Evolutionary conservation across 2,113 vertebrate species (phyloP), one percentile per base, ranked within the genome.

Genomic region (Eolophus roseicapilla): DNA sequence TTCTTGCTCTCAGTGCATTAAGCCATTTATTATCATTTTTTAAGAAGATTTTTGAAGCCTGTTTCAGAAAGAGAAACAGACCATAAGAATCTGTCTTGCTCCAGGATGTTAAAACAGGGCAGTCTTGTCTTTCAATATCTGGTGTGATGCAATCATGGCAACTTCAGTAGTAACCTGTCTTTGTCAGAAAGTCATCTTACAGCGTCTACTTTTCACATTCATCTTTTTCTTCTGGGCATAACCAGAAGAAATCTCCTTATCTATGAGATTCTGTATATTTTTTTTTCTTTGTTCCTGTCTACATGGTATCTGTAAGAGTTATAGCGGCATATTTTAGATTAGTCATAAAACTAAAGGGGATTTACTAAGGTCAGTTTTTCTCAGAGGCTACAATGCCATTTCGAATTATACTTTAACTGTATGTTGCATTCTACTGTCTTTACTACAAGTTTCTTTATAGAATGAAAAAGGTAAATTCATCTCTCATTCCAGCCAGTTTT

Each of bases 121-220:
- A 90, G 35, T 71, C 53, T 68, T 68, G 0, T 68, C 79, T 92
- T 93, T 94, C 65, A 71, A 5, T 86, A 60, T 86, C 35, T 0
- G 1, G 9, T 64, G 44, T 86, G 88, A 81, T 92, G 67, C 17
- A 90, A 13, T 92, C 70, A 44, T 47, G 60, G 82, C n/a, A 65
- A 59, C 64, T 92, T 77, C 43, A 77, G 25, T 39, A 91, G 53
- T 94, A 71, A 92, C 55, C 37, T 44, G 14, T n/a, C 73, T 92
- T 92, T 86, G 64, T 93, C 60, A 91, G 75, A 92, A 92, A 84
- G 76, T 81, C 46, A 9, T 94, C 59, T 63, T 80, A 60, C 25
- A 60, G 50, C 65, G 78, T 68, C 46, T 75, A 39, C 28, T 91
- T 93, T 50, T 63, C 59, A 44, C 43, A 1, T 83, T 35, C 13